Evolutionary conservation across 1,140 invertebrate species (phyloP).

Genomic region (Cydia pomonella): DNA sequence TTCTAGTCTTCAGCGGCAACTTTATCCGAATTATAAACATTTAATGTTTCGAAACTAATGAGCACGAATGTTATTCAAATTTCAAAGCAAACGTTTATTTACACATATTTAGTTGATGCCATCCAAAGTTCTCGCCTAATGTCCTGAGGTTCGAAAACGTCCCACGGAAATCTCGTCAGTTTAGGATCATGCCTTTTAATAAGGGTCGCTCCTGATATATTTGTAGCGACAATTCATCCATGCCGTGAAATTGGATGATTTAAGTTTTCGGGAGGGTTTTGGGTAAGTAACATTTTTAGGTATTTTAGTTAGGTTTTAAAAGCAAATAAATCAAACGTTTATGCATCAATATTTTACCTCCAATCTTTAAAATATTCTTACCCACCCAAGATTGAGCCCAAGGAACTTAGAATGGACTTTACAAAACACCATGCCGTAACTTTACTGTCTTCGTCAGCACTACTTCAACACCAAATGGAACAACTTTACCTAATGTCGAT

Average conservation of each 20-base stretch:
- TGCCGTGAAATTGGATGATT: conserved; percentile 28
- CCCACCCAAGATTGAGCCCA: too few relatives aligned
- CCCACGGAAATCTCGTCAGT: neutral
- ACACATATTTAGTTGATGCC: neutral
- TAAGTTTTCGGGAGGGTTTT: conserved; percentile 7
- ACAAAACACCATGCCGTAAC: too few relatives aligned
- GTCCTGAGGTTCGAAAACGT: neutral
- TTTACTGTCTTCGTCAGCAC: too few relatives aligned
- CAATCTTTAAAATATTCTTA: too few relatives aligned
- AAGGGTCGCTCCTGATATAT: conserved; percentile 27
- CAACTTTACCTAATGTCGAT: too few relatives aligned
- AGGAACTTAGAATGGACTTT: too few relatives aligned
- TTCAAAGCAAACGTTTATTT: neutral
- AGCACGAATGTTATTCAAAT: neutral
- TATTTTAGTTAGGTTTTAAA: neutral
- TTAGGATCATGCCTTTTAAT: conserved; percentile 23
- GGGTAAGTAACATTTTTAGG: too few relatives aligned
- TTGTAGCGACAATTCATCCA: conserved; percentile 27
- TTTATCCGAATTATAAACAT: neutral
- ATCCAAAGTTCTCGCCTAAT: neutral
- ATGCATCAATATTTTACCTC: too few relatives aligned
- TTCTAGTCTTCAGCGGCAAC: neutral
- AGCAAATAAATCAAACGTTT: too few relatives aligned
- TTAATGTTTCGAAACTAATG: neutral
- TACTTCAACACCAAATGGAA: too few relatives aligned